Evolutionary conservation across 2,113 vertebrate species (phyloP), one percentile per base, ranked within the genome.

Genomic region (Periophthalmus modestus): DNA sequence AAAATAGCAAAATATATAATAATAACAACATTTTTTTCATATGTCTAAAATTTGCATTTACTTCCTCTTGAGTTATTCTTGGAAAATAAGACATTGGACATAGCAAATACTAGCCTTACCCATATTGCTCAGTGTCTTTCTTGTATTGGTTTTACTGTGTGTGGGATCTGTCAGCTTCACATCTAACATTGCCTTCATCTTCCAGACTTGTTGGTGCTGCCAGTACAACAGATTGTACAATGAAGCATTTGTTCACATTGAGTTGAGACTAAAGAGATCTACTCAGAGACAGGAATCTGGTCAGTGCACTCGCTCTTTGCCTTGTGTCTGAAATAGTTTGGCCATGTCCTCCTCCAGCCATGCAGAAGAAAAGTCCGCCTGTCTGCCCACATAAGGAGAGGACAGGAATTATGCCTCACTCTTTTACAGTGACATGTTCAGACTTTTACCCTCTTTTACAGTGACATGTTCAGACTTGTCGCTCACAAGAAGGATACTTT

Each of bases 241-340:
- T 83, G 81, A 80, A 57, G 80, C 79, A 65, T 87, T 85, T 92
- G 86, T 89, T 82, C 67, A 19, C 59, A 34, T 75, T 67, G 75
- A 66, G 67, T 75, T 7, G 68, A 68, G 72, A 85, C 71, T 24
- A 63, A n/a, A 54, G 75, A 73, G 67, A 72, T 36, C 67, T 33
- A 74, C 74, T 82, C 73, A 67, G 71, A 78, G 58, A 69, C 33
- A 75, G 70, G 86, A 89, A 84, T 88, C 86, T 82, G 78, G 71
- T 75, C 83, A 75, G 79, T 85, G 72, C 79, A 69, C 67, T 87
- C 77, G 71, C 67, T 88, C 77, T 82, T 68, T 66, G 80, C 21
- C 72, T 74, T 65, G 33, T 67, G 43, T 47, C 65, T 67, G 65
- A 67, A 66, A 67, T 67, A 67, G 65, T 67, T 67, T 47, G 43